Conservation (phyloP, 2,888 invertebrate genomes). For the Cremastinae sp. region DNA sequence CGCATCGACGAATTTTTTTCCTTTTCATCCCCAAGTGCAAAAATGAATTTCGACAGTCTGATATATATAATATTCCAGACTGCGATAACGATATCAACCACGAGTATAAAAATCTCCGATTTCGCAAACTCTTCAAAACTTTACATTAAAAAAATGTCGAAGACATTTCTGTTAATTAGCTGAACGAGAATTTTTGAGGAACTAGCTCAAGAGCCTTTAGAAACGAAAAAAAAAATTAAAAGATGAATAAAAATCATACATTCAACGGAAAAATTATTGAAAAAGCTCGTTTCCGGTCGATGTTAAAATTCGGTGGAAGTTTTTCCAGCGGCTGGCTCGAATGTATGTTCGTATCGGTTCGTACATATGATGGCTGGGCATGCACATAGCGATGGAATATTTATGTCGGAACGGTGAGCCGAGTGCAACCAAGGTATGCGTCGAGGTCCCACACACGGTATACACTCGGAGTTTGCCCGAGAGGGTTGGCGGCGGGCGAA, state of each 20-base stretch:
- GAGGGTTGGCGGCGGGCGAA: conserved; percentile 44
- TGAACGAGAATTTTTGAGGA: too few relatives aligned
- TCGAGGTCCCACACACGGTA: background rate
- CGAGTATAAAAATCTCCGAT: too few relatives aligned
- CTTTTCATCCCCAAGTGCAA: background rate
- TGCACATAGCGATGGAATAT: conserved; percentile 53
- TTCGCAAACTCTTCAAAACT: too few relatives aligned
- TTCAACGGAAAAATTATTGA: too few relatives aligned
- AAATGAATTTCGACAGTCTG: background rate
- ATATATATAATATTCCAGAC: too few relatives aligned
- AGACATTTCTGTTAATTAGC: too few relatives aligned
- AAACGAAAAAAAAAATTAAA: background rate
- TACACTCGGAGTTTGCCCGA: conserved; percentile 4
- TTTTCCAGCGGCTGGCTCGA: conserved; percentile 10
- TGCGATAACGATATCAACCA: too few relatives aligned
- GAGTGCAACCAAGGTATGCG: conserved; percentile 25
- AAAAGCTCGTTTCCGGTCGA: conserved; percentile 14
- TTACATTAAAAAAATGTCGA: too few relatives aligned
- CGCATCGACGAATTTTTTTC: background rate
- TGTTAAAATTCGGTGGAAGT: conserved; percentile 21
- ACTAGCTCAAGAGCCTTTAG: too few relatives aligned
- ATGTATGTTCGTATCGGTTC: too few relatives aligned
- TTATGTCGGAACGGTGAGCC: conserved; percentile 37
- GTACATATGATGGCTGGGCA: conserved; percentile 10
- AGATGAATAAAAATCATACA: conserved; percentile 4